Percentiles rank a stretch among this genome's conserved stretches.
These are phyloP conservation scores for Hafferia zeledoni DNA, from an alignment of 2,797 vertebrate genomes.

Conservation along the genomic window DNA sequence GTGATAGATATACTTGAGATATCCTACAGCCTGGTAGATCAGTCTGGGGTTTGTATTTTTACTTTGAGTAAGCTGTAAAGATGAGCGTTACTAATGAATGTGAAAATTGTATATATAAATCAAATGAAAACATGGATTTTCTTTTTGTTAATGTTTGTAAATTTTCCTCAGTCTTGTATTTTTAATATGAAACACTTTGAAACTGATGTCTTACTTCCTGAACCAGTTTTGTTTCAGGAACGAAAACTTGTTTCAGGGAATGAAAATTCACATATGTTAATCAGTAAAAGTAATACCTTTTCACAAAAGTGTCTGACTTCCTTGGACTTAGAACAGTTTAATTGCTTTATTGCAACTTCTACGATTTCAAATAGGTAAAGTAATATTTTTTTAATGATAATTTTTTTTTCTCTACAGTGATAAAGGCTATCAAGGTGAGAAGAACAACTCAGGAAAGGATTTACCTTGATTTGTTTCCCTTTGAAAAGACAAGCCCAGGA, in stretches of 20 bases:
- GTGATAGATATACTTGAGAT: neutral
- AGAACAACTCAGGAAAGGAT: conserved; percentile 33
- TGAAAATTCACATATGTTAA: neutral
- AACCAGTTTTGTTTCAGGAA: neutral
- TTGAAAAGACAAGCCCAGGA: conserved; percentile 16
- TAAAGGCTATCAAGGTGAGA: conserved; percentile 26
- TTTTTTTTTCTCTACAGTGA: conserved; percentile 46
- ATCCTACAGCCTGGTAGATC: neutral
- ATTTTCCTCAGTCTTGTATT: neutral
- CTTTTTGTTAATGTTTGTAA: neutral
- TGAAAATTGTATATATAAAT: neutral
- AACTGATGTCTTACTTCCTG: neutral
- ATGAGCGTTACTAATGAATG: neutral
- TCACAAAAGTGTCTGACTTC: neutral
- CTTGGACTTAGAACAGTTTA: neutral
- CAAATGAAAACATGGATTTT: neutral
- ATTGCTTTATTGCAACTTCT: neutral
- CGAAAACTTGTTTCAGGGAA: neutral
- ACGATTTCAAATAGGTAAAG: neutral
- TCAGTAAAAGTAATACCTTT: neutral
- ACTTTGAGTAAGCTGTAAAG: neutral
- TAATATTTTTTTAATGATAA: neutral
- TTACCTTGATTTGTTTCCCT: conserved; percentile 30
- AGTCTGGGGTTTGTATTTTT: neutral
- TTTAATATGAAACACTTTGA: neutral